Base-by-base conservation (phyloP, 1,140 invertebrate species). In the Drosophila pseudoobscura region DNA sequence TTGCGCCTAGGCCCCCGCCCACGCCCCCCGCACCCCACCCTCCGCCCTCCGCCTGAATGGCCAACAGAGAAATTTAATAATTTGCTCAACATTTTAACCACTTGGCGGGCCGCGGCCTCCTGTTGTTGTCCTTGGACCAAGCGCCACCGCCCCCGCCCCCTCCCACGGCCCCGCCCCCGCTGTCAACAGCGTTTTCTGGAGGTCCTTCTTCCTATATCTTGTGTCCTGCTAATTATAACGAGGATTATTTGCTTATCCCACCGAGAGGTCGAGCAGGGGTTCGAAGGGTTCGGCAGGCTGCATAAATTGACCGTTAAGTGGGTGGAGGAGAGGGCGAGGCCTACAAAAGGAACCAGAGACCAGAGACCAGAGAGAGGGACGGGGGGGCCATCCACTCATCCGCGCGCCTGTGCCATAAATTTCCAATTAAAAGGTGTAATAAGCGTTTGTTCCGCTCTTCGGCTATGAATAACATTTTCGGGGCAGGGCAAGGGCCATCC, bases 401-500 rank as follows among this genome's bases (percentile, higher is more conserved):
- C 45, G 31, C 59, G 44, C 52, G 44, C 20, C 39, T 44, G 51
- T 26, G 56, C 66, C 75, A 80, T 80, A 79, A 79, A 80, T 80
- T 80, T 49, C 51, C 77, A 80, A 80, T 80, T 79, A 80, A 75
- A 80, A 79, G 76, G 76, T 63, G 77, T 80, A 80, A 80, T 80
- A 80, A 80, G 77, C 56, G 78, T 80, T 79, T 78, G 70, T 80
- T 70, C 76, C 76, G 70, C 76, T 39, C 35, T 70, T 50, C 55
- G 46, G 63, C 76, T 56, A 80, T 75, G 77, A 75, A 80, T 80
- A 80, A 70, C 76, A 75, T 74, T 79, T 70, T 45, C 39, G 62
- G 55, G 43, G 45, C 24, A 26, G 24, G 0, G n/a, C 52, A 52
- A 35, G 54, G 13, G 24, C 13, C 17, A 15, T 24, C 20, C 51